phyloP scores from a whole-genome alignment of 2,113 vertebrate species.

The Saguinus midas region DNA sequence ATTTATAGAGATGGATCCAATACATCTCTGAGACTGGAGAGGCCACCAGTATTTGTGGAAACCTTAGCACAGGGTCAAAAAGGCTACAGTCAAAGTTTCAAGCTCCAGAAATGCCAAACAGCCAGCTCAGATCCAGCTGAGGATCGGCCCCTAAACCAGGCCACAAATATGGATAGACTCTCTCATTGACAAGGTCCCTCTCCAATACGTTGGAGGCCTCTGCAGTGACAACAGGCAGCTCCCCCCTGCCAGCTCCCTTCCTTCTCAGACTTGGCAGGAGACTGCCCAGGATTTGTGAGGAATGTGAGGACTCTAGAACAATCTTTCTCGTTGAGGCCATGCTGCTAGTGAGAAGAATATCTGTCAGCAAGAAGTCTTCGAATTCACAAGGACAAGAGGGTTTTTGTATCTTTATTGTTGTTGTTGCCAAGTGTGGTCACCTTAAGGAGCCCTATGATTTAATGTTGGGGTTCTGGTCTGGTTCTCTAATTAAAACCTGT shows the following conservation, averaged over 20 bases:
- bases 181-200: background rate
- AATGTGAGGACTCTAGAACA: background rate
- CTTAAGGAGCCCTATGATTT: background rate
- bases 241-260: background rate
- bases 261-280: background rate
- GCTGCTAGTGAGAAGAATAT: background rate
- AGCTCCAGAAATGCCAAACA: background rate
- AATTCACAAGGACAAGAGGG: background rate
- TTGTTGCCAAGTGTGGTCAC: background rate
- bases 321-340: background rate
- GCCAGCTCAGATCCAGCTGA: background rate
- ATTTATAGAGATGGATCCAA: background rate
- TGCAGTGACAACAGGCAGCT: background rate
- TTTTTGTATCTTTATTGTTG: background rate
- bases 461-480: background rate
- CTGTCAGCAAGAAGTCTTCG: background rate
- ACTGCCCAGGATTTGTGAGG: background rate
- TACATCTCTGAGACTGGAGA: background rate
- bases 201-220: rapidly evolving
- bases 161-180: background rate
- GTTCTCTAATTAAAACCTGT: background rate
- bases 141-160: rapidly evolving
- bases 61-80: background rate
- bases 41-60: background rate
- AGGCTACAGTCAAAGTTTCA: background rate